These are phyloP conservation scores for Halcyon malimbica DNA, from an alignment of 2,113 vertebrate genomes.

Conservation along the genomic window DNA sequence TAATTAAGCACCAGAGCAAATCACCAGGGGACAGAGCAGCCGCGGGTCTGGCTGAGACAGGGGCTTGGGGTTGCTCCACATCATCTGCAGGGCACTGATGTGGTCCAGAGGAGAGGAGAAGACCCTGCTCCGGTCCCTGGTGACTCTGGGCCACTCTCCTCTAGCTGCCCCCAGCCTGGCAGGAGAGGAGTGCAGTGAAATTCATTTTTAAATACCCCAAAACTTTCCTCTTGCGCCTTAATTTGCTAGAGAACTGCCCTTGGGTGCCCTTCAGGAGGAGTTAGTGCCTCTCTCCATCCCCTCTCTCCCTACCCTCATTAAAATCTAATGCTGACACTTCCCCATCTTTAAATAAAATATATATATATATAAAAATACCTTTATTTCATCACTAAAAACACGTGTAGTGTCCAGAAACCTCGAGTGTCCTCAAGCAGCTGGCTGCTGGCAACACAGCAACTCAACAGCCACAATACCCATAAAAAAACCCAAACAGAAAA, in stretches of 20 bases:
- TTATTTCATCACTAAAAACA: not conserved
- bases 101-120: not conserved
- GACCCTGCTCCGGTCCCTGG: too few species aligned
- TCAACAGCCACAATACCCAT: not conserved
- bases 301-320: not conserved
- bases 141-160: not conserved
- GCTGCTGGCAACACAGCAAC: not conserved
- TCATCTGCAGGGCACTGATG: rapidly evolving
- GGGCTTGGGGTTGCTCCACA: not conserved
- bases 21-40: not conserved
- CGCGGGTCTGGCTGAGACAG: rapidly evolving
- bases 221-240: not conserved
- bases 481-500: not conserved
- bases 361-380: not conserved
- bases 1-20: not conserved
- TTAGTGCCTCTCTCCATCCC: not conserved
- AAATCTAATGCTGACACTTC: not conserved
- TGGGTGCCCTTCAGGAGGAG: rapidly evolving
- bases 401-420: not conserved
- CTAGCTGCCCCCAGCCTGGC: not conserved
- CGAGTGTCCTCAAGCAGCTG: not conserved
- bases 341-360: not conserved
- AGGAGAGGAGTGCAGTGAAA: not conserved
- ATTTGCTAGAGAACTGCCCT: not conserved
- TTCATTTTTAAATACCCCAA: not conserved